phyloP scores from a whole-genome alignment of 2,113 vertebrate species.

The rat (Rattus norvegicus) region GRCr8 NC_086026.1:131742001-131742500 shows the following conservation, averaged over 20 bases:
- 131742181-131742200: background rate
- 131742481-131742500: background rate
- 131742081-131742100: background rate
- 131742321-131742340: background rate
- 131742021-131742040: background rate
- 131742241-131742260: background rate
- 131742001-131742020: background rate
- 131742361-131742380: background rate
- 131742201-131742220: accelerated
- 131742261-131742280: background rate
- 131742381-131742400: background rate
- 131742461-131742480: background rate
- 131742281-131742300: background rate
- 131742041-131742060: background rate
- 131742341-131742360: background rate
- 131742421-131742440: background rate
- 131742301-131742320: no score
- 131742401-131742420: background rate
- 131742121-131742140: background rate
- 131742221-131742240: accelerated
- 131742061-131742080: background rate
- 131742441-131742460: constrained; percentile 2
- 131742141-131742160: background rate
- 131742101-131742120: background rate
- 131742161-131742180: background rate